A percentile compares a stretch with the other conserved stretches of the same genome.
Conservation (phyloP, 2,888 invertebrate species). For the Lycophotia porphyrea region DNA sequence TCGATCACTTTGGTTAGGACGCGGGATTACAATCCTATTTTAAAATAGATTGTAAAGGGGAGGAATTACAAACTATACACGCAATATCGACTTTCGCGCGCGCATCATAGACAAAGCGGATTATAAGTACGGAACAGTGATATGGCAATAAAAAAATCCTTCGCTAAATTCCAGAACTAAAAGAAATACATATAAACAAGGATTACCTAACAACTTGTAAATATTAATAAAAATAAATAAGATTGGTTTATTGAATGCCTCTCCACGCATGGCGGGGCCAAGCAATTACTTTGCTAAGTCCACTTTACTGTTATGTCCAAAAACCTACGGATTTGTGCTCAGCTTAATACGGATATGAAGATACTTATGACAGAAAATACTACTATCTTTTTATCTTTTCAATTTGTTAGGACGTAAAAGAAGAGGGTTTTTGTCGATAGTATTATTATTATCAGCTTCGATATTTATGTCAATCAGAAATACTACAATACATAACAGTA, state of each 20-base stretch:
- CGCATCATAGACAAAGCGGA: background rate
- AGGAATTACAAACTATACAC: background rate
- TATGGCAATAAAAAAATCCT: background rate
- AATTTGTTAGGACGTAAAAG: background rate
- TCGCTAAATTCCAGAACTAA: background rate
- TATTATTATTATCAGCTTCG: background rate
- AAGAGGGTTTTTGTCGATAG: background rate
- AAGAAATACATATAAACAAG: constrained; percentile 28
- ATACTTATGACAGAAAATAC: constrained; percentile 32
- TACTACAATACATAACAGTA: background rate
- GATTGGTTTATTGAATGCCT: constrained; percentile 49
- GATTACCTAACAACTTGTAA: constrained; percentile 31
- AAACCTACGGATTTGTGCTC: constrained; percentile 33
- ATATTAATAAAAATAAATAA: constrained; percentile 53
- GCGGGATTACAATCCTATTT: background rate
- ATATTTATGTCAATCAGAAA: background rate
- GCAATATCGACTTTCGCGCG: background rate
- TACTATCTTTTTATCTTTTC: constrained; percentile 36
- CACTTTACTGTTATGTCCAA: constrained; percentile 37
- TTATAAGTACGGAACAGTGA: background rate
- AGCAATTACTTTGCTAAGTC: constrained; percentile 45
- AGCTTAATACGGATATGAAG: constrained; percentile 27
- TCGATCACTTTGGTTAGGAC: background rate
- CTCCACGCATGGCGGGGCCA: constrained; percentile 39
- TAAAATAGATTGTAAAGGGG: background rate